phyloP scores from a whole-genome alignment of 64 coral and sea anemone species.

The Stichodactyla mertensii region DNA sequence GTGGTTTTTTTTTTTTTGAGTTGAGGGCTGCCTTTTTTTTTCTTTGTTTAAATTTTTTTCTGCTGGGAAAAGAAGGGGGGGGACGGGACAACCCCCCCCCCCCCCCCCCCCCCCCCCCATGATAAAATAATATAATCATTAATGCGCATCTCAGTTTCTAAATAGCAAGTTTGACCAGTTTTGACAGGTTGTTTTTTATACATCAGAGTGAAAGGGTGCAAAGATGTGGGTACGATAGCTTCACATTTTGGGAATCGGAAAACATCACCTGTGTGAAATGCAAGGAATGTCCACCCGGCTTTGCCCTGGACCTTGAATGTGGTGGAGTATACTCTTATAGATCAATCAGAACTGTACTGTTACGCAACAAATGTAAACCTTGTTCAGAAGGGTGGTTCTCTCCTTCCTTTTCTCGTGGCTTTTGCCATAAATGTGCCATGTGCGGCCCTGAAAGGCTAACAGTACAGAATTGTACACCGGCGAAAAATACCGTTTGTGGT shows the following conservation, averaged over 20 bases:
- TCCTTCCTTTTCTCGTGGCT: not conserved
- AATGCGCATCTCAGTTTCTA: too few species aligned
- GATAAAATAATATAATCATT: too few species aligned
- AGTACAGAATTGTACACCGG: constrained; percentile 11
- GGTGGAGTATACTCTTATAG: not conserved
- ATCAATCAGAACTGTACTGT: not conserved
- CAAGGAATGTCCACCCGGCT: constrained; percentile 17
- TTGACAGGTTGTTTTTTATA: too few species aligned
- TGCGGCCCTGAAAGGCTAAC: not conserved
- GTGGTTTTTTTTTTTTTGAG: too few species aligned
- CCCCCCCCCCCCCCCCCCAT: too few species aligned
- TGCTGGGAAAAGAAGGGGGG: too few species aligned
- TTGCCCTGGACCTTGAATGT: not conserved
- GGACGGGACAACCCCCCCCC: too few species aligned
- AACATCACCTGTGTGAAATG: not conserved
- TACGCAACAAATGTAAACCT: not conserved
- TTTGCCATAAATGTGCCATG: constrained; percentile 7
- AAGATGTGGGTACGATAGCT: not conserved
- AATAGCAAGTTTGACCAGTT: too few species aligned
- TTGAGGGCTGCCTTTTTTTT: too few species aligned
- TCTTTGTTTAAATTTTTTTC: too few species aligned
- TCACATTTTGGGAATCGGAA: not conserved
- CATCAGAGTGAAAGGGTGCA: too few species aligned
- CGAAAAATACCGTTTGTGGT: constrained; percentile 11
- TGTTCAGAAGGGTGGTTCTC: constrained; percentile 18